A percentile compares a stretch with the other conserved stretches of the same genome.
Evolutionary conservation across 2,113 vertebrate genomes (phyloP).

Genomic region (Bothrops jararaca): DNA sequence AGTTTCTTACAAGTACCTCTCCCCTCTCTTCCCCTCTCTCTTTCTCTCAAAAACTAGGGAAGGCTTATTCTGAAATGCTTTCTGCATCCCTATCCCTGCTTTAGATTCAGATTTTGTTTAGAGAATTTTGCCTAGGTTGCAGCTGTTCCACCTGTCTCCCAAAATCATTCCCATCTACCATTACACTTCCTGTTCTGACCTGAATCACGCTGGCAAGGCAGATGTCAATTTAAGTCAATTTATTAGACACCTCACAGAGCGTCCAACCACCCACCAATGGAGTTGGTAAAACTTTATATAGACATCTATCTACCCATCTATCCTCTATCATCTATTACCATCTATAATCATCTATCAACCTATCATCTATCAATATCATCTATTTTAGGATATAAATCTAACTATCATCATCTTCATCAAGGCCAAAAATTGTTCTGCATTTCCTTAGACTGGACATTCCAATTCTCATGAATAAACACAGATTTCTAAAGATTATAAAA

Average conservation of each 20-base stretch:
- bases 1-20: neutral
- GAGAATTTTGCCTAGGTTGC: neutral
- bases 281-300: neutral
- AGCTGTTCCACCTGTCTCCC: neutral
- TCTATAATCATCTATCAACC: neutral
- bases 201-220: neutral
- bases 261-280: neutral
- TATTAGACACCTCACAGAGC: neutral
- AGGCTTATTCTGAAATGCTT: neutral
- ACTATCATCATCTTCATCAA: neutral
- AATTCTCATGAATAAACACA: neutral
- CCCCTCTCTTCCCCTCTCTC: neutral
- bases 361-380: neutral
- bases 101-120: neutral
- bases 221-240: neutral
- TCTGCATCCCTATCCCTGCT: neutral
- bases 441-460: neutral
- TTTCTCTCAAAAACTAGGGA: neutral
- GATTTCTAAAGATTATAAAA: neutral
- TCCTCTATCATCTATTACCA: neutral
- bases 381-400: neutral
- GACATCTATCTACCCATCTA: neutral
- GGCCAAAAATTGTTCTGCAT: neutral
- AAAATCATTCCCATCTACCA: neutral
- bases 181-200: neutral